Evolutionary conservation across 2,888 invertebrate genomes (phyloP).

Genomic region (Apodemia zela): DNA sequence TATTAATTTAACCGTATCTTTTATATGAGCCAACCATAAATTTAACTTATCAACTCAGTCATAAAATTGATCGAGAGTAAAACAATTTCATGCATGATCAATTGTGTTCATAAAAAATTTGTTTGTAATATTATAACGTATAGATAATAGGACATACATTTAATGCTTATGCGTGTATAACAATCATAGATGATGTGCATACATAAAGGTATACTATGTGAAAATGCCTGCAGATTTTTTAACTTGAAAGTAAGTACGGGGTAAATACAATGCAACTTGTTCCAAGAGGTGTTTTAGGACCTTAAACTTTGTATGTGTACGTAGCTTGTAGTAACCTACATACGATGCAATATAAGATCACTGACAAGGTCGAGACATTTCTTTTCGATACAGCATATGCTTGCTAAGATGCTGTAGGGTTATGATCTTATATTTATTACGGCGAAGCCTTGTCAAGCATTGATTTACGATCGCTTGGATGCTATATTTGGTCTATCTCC

Average conservation of each 20-base stretch:
- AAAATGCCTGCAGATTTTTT: constrained; percentile 18
- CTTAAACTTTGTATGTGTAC: no score
- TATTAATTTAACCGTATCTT: background rate
- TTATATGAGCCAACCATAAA: constrained; percentile 13
- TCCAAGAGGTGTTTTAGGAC: no score
- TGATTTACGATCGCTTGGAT: no score
- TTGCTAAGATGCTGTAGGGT: no score
- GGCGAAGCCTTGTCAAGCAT: no score
- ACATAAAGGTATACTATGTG: constrained; percentile 15
- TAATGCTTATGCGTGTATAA: background rate
- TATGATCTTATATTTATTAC: no score
- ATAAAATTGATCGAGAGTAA: constrained; percentile 44
- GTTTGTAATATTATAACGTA: background rate
- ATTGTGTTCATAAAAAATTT: constrained; percentile 26
- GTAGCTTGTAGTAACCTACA: no score
- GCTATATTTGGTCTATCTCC: no score
- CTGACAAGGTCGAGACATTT: no score
- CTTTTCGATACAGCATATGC: no score
- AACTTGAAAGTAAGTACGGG: constrained; percentile 33
- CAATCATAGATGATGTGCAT: constrained; percentile 16
- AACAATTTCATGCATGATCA: constrained; percentile 53
- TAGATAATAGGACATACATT: background rate
- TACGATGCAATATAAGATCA: no score
- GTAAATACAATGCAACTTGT: background rate
- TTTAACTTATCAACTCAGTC: constrained; percentile 21